Evolutionary conservation across 1,140 invertebrate species (phyloP).

Genomic region (Cyclina sinensis): DNA sequence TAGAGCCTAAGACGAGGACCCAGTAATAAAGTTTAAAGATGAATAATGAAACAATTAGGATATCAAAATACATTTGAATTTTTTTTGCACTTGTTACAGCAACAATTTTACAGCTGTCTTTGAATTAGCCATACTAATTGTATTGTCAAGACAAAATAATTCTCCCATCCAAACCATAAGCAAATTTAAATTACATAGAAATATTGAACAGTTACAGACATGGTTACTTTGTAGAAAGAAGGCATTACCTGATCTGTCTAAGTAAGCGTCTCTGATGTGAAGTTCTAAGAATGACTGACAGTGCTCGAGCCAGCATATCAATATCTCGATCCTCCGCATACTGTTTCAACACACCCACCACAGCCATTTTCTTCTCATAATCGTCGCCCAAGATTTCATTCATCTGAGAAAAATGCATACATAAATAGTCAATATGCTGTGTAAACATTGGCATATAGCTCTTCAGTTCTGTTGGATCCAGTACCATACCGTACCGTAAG

Average conservation of each 20-base stretch:
- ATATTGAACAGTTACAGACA: too few species aligned
- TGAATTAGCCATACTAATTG: too few species aligned
- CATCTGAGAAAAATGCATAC: conserved; percentile 81
- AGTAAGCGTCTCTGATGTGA: conserved; percentile 80
- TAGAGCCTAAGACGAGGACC: too few species aligned
- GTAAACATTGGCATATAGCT: conserved; percentile 72
- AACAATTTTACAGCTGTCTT: too few species aligned
- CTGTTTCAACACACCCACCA: conserved; percentile 84
- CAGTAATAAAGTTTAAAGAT: too few species aligned
- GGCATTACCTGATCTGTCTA: conserved; percentile 80
- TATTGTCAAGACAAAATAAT: too few species aligned
- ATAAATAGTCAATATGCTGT: conserved; percentile 71
- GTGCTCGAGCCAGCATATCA: conserved; percentile 79
- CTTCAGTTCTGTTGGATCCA: conserved; percentile 66
- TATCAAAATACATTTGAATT: too few species aligned
- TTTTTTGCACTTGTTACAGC: too few species aligned
- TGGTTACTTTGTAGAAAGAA: not conserved
- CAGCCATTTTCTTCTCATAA: conserved; percentile 85
- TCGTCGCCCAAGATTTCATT: conserved; percentile 82
- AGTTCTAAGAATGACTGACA: conserved; percentile 79
- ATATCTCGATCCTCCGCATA: conserved; percentile 85
- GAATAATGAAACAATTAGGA: too few species aligned
- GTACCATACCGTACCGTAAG: conserved; percentile 66
- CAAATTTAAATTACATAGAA: too few species aligned
- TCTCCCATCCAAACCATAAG: too few species aligned